phyloP scores from a whole-genome alignment of 2,888 invertebrate species.

The Antheraea yamamai region DNA sequence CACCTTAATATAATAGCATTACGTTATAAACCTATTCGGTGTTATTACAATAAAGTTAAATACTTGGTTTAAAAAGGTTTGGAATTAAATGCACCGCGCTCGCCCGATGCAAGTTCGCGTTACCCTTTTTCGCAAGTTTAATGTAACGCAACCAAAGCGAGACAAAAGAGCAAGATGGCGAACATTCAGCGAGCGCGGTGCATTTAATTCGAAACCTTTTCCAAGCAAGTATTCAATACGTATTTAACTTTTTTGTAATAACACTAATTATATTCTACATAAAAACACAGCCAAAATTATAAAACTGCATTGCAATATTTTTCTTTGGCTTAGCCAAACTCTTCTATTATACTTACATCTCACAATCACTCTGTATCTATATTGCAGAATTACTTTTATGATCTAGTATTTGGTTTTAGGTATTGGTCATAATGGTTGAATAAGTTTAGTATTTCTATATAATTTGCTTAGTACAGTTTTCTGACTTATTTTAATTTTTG shows the following conservation, averaged over 20 bases:
- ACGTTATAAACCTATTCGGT: not conserved
- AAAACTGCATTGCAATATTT: constrained; percentile 29
- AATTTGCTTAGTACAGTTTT: not conserved
- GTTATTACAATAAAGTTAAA: too few relatives aligned
- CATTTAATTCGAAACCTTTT: too few relatives aligned
- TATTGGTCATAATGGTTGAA: not conserved
- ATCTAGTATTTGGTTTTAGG: not conserved
- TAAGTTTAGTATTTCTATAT: too few relatives aligned
- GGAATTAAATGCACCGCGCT: too few relatives aligned
- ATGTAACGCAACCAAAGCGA: too few relatives aligned
- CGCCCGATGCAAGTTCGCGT: too few relatives aligned
- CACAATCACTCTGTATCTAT: not conserved
- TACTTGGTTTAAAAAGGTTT: too few relatives aligned
- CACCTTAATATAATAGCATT: constrained; percentile 28
- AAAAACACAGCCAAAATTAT: constrained; percentile 43
- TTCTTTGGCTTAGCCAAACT: constrained; percentile 48
- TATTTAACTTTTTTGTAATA: too few relatives aligned
- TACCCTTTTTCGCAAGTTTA: too few relatives aligned
- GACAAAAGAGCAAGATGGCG: too few relatives aligned
- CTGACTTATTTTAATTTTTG: not conserved
- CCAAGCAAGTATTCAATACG: too few relatives aligned
- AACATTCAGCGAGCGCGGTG: too few relatives aligned
- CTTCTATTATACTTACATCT: constrained; percentile 33
- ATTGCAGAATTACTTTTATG: constrained; percentile 3
- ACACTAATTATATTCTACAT: constrained; percentile 24